Base-by-base conservation (phyloP, 2,113 vertebrate species). In the Phalacrocorax aristotelis region DNA sequence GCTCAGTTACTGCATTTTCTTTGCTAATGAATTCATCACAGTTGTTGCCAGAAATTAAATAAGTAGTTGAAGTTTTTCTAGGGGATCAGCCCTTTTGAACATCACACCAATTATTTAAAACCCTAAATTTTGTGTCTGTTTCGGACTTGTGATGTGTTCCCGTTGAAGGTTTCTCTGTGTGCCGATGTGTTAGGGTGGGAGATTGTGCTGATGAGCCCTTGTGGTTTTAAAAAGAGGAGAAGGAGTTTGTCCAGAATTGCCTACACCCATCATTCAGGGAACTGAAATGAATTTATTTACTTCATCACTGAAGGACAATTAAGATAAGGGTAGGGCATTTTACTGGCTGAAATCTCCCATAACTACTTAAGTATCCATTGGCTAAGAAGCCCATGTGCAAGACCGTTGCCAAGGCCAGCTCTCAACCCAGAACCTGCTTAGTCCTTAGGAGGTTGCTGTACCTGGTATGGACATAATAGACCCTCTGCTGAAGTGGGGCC, bases 391-490 rank as follows among this genome's bases (percentile, higher is more conserved):
- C 23, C 5, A 6, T 36, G 10, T 29, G 40, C 77, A 48, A 82
- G 8, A 54, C 8, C 0, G 0, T 46, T 61, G 34, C 46, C 46
- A 76, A 66, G 29, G 22, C 22, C 13, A 48, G 5, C 2, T 79
- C 72, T 84, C 49, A 54, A 55, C 57, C 12, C 42, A 68, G 52
- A 89, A 75, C 26, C 3, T 74, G n/a, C 19, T 20, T 64, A 25
- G 16, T 46, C 22, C 21, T 51, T 25, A 58, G 13, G 52, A 64
- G 52, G 11, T 0, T 62, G 32, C 20, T 66, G 6, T 25, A 54
- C n/a, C 21, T 64, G 9, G 11, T 57, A 32, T 34, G 75, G 79
- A 80, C 38, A 62, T 58, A 65, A 91, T 3, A 44, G n/a, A 65
- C 23, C 7, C 52, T 61, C 58, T 93, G 40, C n/a, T 85, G 48